Base-by-base conservation (phyloP, 2,888 invertebrate genomes). In the Tipula lateralis region DNA sequence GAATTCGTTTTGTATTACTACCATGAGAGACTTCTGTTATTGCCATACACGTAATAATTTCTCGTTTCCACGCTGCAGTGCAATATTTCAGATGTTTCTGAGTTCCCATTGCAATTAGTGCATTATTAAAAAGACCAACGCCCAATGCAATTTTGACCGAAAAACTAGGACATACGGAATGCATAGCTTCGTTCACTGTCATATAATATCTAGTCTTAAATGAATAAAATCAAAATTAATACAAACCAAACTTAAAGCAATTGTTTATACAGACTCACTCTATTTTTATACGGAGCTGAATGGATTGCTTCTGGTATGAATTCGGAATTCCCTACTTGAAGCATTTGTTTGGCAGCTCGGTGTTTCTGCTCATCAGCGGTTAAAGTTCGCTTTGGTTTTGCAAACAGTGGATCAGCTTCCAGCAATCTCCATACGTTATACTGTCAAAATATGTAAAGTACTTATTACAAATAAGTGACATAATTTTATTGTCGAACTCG, bases 11-110 rank as follows among this genome's bases (percentile, higher is more conserved):
- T 3, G 97, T 96, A 90, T 99, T 98, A 39, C 97, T 97, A 0
- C 99, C 99, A 90, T 99, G 99, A 29, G 96, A 93, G 30, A 99
- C 92, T 91, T 99, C 99, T 0, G 99, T 99, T 86, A 99, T 91
- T 0, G 96, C 96, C 89, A 98, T 94, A 87, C 96, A 96, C 2
- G 97, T 95, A 86, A 94, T 91, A 84, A 94, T 92, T 91, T 95
- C 93, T 88, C 94, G 93, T 87, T 93, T 93, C 91, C 94, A 94
- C 0, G 94, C 93, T 2, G 93, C 93, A 87, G 93, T 92, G 87
- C 93, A 94, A 86, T 94, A 93, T 87, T 93, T 92, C 85, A 92
- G 89, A 87, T 96, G 95, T 66, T 95, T 91, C 87, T 95, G 94
- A 0, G 95, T 95, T 84, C 95, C 96, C 86, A 96, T 91, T 1